Evolutionary conservation across 2,797 vertebrate species (phyloP).

Genomic region (Cossypha polioptera): DNA sequence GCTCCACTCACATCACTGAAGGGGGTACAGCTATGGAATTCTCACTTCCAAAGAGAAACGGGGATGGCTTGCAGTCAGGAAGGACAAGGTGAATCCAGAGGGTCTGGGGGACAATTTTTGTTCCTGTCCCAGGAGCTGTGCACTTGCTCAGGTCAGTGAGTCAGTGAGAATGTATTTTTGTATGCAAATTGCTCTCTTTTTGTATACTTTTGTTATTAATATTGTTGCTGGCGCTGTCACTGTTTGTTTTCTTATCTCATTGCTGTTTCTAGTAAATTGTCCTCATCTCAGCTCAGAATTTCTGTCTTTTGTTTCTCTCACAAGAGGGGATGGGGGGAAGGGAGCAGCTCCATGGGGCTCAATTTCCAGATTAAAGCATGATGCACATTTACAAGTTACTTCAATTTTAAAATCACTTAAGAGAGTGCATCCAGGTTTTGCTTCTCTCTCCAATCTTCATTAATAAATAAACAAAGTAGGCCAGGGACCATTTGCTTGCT

Average conservation of each 20-base stretch:
- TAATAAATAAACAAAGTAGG: slow-evolving; percentile 5
- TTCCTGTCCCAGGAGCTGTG: background rate
- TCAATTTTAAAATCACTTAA: background rate
- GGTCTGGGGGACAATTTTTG: background rate
- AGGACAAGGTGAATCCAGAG: background rate
- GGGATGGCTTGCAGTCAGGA: background rate
- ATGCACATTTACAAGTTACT: background rate
- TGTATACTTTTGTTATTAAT: background rate
- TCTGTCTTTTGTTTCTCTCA: background rate
- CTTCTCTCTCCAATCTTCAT: background rate
- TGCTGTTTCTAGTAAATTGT: background rate
- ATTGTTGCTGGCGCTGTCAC: background rate
- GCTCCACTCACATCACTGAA: background rate
- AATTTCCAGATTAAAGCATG: background rate
- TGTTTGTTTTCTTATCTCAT: background rate
- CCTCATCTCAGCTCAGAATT: background rate
- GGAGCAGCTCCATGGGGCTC: rapidly evolving
- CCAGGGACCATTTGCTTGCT: background rate
- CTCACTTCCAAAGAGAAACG: background rate
- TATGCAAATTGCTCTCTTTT: background rate
- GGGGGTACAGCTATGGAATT: background rate
- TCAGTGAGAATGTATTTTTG: background rate
- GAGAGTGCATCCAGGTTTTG: background rate
- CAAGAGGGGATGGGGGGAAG: background rate
- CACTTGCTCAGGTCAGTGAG: background rate